phyloP scores from a whole-genome alignment of 1,140 invertebrate species.

The Leucophenga varia region DNA sequence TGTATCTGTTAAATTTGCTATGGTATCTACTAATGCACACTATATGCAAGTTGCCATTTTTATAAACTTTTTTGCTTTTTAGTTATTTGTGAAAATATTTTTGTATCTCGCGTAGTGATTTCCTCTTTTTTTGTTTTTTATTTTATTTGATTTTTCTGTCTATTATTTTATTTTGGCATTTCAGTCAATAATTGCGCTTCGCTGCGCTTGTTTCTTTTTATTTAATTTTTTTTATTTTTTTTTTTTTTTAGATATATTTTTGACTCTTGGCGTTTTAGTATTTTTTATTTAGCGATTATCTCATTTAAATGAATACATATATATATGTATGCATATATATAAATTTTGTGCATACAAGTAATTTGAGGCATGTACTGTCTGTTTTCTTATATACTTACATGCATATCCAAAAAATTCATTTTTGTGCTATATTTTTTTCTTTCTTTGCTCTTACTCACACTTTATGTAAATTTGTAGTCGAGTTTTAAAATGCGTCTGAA shows the following conservation, averaged over 20 bases:
- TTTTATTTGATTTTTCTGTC: conserved; percentile 25
- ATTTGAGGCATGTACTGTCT: no score
- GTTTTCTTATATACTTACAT: background rate
- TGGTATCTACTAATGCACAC: no score
- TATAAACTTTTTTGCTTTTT: no score
- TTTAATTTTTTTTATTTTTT: conserved; percentile 8
- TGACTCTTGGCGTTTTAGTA: background rate
- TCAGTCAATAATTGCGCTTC: conserved; percentile 9
- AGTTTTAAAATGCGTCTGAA: no score
- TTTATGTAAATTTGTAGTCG: background rate
- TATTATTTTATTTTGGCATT: conserved; percentile 15
- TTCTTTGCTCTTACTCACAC: background rate
- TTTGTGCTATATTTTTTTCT: background rate
- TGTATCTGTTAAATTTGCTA: no score
- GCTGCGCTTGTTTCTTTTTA: conserved; percentile 4
- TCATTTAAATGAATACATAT: conserved; percentile 43
- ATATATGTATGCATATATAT: no score
- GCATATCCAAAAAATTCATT: conserved; percentile 12
- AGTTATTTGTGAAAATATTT: no score
- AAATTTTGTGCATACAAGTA: conserved; percentile 43
- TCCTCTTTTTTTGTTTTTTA: no score
- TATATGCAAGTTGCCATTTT: no score
- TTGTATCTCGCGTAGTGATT: no score
- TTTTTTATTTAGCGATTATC: conserved; percentile 33
- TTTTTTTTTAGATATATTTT: background rate